These are phyloP conservation scores for Chirona hameri DNA, from an alignment of 2,888 invertebrate genomes.

Conservation along the genomic window DNA sequence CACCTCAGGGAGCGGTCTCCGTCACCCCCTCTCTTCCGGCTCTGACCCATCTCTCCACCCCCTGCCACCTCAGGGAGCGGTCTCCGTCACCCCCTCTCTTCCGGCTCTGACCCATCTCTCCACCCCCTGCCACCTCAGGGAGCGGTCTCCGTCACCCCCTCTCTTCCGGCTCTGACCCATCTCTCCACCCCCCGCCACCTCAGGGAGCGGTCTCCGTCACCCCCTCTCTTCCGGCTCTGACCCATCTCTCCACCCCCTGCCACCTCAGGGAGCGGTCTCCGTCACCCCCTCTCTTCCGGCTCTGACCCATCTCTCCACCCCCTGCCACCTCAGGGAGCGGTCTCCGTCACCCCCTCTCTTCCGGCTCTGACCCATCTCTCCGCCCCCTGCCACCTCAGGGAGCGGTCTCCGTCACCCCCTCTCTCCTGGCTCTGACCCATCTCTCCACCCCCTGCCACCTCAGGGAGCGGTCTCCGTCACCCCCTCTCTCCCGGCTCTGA, in stretches of 20 bases:
- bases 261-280: too few relatives aligned
- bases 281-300: background rate
- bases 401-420: too few relatives aligned
- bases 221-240: background rate
- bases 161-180: background rate
- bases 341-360: background rate
- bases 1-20: too few relatives aligned
- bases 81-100: background rate
- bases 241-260: background rate
- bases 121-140: background rate
- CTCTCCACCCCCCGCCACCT: too few relatives aligned
- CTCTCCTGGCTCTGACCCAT: background rate
- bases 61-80: background rate
- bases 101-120: background rate
- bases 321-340: background rate
- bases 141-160: too few relatives aligned
- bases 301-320: background rate
- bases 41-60: background rate
- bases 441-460: background rate
- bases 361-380: background rate
- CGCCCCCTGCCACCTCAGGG: background rate
- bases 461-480: too few relatives aligned
- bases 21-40: background rate
- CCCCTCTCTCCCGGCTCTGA: background rate
- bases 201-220: slow-evolving; percentile 43